A percentile compares a stretch with the other conserved stretches of the same genome.
phyloP scores from a whole-genome alignment of 2,797 vertebrate genomes.

The Sebastes flavidus region DNA sequence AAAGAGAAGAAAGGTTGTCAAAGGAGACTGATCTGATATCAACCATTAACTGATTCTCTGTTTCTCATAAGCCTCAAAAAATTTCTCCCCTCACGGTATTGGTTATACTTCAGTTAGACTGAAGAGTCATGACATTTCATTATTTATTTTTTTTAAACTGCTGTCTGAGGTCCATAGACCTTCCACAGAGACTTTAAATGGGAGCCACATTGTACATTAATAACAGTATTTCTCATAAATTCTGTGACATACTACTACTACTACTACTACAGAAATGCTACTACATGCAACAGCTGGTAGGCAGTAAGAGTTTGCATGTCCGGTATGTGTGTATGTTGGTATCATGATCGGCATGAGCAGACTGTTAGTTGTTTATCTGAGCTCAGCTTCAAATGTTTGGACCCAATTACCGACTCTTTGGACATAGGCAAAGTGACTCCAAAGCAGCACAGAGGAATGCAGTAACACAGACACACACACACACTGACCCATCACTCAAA shows the following conservation, averaged over 20 bases:
- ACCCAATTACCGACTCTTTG: background rate
- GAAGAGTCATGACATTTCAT: background rate
- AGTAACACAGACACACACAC: background rate
- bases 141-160: background rate
- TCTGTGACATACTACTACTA: background rate
- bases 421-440: background rate
- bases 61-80: background rate
- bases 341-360: background rate
- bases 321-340: background rate
- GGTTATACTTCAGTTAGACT: background rate
- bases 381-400: slow-evolving; percentile 3
- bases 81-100: background rate
- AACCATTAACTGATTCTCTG: too few species aligned
- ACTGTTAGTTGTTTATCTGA: background rate
- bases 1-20: background rate
- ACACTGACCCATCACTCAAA: background rate
- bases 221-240: background rate
- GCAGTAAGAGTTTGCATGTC: background rate
- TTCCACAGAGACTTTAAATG: background rate
- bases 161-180: background rate
- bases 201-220: background rate
- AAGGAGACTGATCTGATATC: background rate
- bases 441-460: slow-evolving; percentile 1
- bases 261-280: background rate
- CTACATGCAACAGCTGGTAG: background rate